Conservation (phyloP, 2,113 vertebrate genomes). For the Turnix velox region DNA sequence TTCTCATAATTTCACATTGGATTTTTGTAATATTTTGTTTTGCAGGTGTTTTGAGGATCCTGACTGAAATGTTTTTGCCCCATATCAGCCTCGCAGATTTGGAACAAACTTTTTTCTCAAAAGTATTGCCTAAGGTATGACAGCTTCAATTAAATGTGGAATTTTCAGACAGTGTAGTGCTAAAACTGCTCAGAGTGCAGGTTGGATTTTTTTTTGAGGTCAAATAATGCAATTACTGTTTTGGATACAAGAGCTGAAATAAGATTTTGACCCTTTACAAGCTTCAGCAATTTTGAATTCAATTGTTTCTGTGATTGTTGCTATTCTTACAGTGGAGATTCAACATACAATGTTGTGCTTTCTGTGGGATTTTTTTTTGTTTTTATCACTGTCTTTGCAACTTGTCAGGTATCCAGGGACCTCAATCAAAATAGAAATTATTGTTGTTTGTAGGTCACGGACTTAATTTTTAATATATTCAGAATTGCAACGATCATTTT, state of each 20-base stretch:
- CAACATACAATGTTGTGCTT: not conserved
- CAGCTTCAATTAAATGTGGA: not conserved
- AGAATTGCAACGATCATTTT: not conserved
- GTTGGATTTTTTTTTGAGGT: not conserved
- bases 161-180: not conserved
- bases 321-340: not conserved
- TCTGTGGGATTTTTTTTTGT: not conserved
- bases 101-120: constrained; percentile 84
- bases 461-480: not conserved
- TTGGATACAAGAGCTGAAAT: not conserved
- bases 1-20: not conserved
- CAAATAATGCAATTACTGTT: not conserved
- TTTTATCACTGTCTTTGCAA: not conserved
- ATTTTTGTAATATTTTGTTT: constrained; percentile 26
- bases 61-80: constrained; percentile 90
- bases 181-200: not conserved
- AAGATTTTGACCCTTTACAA: not conserved
- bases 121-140: constrained; percentile 88
- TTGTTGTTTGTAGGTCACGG: not conserved
- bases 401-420: not conserved
- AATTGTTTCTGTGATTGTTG: not conserved
- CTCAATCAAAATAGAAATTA: not conserved
- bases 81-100: constrained; percentile 81
- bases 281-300: not conserved
- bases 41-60: constrained; percentile 84